phyloP scores from a whole-genome alignment of 53 echinoderm and acorn worm genomes.

The Stichopus horrens region DNA sequence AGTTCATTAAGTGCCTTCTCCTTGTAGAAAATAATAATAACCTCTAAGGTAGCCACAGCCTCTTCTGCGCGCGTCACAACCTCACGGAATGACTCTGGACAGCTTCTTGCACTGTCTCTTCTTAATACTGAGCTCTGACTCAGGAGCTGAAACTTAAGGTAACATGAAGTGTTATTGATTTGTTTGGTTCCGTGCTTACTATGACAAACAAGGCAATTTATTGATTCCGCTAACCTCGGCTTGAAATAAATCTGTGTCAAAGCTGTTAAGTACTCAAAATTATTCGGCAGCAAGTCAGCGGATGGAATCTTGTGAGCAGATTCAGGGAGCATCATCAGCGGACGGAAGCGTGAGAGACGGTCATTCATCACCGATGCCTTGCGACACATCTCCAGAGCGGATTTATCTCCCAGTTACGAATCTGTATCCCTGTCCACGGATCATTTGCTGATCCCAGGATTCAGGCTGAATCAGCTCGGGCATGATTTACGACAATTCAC shows the following conservation, averaged over 20 bases:
- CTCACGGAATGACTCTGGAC: not conserved
- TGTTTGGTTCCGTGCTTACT: not conserved
- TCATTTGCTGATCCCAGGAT: too few relatives aligned
- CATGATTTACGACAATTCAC: too few relatives aligned
- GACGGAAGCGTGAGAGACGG: not conserved
- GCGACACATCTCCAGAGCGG: too few relatives aligned
- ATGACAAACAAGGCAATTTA: slow-evolving; percentile 18
- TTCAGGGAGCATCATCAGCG: not conserved
- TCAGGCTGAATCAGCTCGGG: too few relatives aligned
- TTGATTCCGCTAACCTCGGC: slow-evolving; percentile 7
- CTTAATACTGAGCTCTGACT: not conserved
- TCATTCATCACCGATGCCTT: not conserved
- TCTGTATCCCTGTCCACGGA: too few relatives aligned
- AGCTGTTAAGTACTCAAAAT: slow-evolving; percentile 3
- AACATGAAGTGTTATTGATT: not conserved
- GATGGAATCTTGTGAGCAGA: not conserved
- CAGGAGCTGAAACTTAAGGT: not conserved
- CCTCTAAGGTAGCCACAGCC: too few relatives aligned
- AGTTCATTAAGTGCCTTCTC: too few relatives aligned
- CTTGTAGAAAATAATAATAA: too few relatives aligned
- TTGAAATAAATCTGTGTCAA: slow-evolving; percentile 10
- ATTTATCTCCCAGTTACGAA: too few relatives aligned
- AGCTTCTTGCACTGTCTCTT: not conserved
- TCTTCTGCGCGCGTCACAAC: not conserved
- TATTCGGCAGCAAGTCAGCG: not conserved